phyloP scores from a whole-genome alignment of 2,888 invertebrate genomes.

The Ganaspis brasiliensis region DNA sequence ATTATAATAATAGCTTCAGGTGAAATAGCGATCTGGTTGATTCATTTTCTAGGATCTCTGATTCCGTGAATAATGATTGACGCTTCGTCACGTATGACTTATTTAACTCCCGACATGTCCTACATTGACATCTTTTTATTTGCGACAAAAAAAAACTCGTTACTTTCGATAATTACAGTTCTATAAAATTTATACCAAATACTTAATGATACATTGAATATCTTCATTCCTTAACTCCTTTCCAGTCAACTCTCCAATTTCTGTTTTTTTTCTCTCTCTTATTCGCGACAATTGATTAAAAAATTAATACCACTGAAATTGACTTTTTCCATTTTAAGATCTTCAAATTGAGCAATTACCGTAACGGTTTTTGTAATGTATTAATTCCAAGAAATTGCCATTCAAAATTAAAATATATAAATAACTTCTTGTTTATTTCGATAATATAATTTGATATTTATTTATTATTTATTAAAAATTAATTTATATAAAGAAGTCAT shows the following conservation, averaged over 20 bases:
- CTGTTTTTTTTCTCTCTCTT: neutral
- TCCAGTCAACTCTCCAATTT: neutral
- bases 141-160: neutral
- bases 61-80: conserved; percentile 40
- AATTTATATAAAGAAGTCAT: too few species aligned
- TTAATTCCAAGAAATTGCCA: too few species aligned
- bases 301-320: neutral
- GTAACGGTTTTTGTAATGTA: neutral
- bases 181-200: conserved; percentile 9
- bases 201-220: conserved; percentile 1
- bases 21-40: conserved; percentile 23
- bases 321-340: neutral
- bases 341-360: conserved; percentile 7
- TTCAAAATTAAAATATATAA: too few species aligned
- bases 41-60: conserved; percentile 37
- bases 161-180: conserved; percentile 8
- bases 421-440: too few species aligned
- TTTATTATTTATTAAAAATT: too few species aligned
- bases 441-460: too few species aligned
- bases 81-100: conserved; percentile 31
- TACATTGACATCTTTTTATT: conserved; percentile 21
- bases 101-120: conserved; percentile 14
- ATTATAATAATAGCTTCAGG: conserved; percentile 30
- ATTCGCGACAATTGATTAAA: conserved; percentile 9
- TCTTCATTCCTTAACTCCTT: conserved; percentile 7